A percentile compares a stretch with the other conserved stretches of the same genome.
phyloP scores from a whole-genome alignment of 2,797 vertebrate species.

The Fistularia commersonii region DNA sequence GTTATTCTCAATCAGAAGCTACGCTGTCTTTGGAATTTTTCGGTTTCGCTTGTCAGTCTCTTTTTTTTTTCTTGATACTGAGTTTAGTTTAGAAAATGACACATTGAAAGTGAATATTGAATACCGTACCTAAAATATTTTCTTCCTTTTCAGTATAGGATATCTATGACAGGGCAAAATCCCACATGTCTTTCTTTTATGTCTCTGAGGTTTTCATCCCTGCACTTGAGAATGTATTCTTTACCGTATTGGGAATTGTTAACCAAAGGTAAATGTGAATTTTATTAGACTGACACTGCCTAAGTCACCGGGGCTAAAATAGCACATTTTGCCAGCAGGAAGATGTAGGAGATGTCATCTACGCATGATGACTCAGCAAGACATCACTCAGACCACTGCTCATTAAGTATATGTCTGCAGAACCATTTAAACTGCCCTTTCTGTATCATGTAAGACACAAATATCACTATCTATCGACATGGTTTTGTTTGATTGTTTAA shows the following conservation, averaged over 20 bases:
- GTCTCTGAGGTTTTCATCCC: too few relatives aligned
- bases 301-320: background rate
- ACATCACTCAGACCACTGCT: conserved; percentile 9
- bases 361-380: conserved; percentile 15
- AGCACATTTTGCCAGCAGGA: conserved; percentile 9
- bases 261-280: background rate
- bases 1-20: too few relatives aligned
- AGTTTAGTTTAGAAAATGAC: background rate
- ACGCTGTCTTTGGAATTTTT: too few relatives aligned
- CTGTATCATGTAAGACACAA: too few relatives aligned
- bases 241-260: background rate
- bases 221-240: too few relatives aligned
- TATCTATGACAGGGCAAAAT: too few relatives aligned
- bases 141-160: background rate
- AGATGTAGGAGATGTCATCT: conserved; percentile 16
- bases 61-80: background rate
- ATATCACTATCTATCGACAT: too few relatives aligned
- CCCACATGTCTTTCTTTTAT: too few relatives aligned
- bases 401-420: background rate
- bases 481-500: too few relatives aligned
- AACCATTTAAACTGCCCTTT: too few relatives aligned
- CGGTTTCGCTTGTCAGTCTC: background rate
- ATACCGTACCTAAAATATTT: conserved; percentile 1
- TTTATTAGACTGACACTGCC: conserved; percentile 1
- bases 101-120: background rate